These are phyloP conservation scores for Dicranocentrus wangi DNA, from an alignment of 2,888 invertebrate species.

Conservation along the genomic window DNA sequence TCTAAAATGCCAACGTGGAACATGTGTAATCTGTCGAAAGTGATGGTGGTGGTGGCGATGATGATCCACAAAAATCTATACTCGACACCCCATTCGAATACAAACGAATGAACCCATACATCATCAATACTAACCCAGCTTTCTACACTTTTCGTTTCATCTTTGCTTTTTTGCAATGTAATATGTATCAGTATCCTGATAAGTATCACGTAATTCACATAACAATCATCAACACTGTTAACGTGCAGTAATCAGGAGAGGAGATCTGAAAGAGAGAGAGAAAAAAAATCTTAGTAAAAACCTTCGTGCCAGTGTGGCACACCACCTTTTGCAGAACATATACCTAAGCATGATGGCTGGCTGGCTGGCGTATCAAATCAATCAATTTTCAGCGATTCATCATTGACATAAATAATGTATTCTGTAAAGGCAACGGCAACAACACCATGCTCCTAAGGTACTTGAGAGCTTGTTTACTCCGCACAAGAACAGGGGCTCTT, in stretches of 20 bases:
- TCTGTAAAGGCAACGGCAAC: background rate
- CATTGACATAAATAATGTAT: slow-evolving; percentile 40
- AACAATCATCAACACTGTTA: slow-evolving; percentile 47
- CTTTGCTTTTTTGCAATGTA: slow-evolving; percentile 24
- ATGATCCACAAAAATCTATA: background rate
- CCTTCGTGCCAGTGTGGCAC: slow-evolving; percentile 1
- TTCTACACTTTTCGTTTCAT: slow-evolving; percentile 1
- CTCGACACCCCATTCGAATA: background rate
- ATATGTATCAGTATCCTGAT: slow-evolving; percentile 40
- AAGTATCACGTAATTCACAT: slow-evolving; percentile 18
- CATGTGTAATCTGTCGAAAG: slow-evolving; percentile 45
- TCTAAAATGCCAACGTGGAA: slow-evolving; percentile 42
- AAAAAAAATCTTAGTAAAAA: slow-evolving; percentile 29
- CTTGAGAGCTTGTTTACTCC: too few species aligned
- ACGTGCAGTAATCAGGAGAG: slow-evolving; percentile 35
- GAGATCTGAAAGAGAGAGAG: slow-evolving; percentile 27
- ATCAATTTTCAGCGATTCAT: slow-evolving; percentile 56
- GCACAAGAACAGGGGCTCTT: too few species aligned
- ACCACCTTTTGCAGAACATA: slow-evolving; percentile 23
- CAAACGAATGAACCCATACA: background rate
- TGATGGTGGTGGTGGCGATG: slow-evolving; percentile 26
- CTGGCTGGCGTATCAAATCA: slow-evolving; percentile 53
- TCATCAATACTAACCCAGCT: slow-evolving; percentile 7
- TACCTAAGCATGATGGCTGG: too few species aligned
- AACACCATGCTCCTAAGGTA: too few species aligned